Evolutionary conservation across 2,113 vertebrate species (phyloP).

Genomic region (Deroptyus accipitrinus): DNA sequence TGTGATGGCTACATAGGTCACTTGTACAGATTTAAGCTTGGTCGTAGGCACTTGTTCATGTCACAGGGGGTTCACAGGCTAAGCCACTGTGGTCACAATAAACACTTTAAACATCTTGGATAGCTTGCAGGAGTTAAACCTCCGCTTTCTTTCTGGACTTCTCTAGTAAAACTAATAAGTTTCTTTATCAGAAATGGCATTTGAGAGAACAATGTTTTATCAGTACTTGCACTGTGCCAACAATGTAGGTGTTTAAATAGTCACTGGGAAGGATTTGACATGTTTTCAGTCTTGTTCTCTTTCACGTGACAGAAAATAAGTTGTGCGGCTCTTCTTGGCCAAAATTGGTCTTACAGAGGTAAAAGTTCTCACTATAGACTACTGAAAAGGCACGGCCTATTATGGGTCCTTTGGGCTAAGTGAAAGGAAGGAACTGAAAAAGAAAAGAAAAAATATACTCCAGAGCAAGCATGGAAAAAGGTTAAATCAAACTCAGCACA

Average conservation of each 20-base stretch:
- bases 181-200: background rate
- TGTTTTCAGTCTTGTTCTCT: background rate
- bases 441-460: background rate
- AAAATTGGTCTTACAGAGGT: background rate
- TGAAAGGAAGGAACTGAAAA: constrained; percentile 2
- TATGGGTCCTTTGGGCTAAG: background rate
- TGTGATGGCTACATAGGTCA: background rate
- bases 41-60: background rate
- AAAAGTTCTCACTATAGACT: background rate
- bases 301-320: background rate
- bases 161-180: background rate
- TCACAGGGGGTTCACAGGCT: background rate
- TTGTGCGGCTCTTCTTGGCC: background rate
- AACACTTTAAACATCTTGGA: background rate
- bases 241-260: constrained; percentile 19
- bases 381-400: background rate
- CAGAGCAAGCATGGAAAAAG: background rate
- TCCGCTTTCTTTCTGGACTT: background rate
- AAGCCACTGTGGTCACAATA: background rate
- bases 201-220: constrained; percentile 24
- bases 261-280: background rate
- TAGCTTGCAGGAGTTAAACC: background rate
- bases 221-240: constrained; percentile 17
- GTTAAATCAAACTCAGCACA: background rate
- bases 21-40: background rate